phyloP scores from a whole-genome alignment of 2,797 vertebrate genomes.

The Setipinna tenuifilis region DNA sequence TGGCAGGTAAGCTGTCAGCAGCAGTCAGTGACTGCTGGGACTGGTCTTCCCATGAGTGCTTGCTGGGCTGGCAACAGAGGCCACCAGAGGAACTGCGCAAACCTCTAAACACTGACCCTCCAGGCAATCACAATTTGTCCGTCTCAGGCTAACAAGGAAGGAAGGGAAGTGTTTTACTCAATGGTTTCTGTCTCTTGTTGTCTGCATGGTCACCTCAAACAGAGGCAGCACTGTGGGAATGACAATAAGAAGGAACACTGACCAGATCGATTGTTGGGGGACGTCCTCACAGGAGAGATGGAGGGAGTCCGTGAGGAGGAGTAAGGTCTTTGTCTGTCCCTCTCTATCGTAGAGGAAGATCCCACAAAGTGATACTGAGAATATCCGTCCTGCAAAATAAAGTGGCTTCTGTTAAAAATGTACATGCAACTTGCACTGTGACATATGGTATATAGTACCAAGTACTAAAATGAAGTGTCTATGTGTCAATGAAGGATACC shows the following conservation, averaged over 20 bases:
- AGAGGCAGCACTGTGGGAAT: neutral
- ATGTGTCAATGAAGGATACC: constrained; percentile 70
- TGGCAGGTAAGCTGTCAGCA: neutral
- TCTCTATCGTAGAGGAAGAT: constrained; percentile 96
- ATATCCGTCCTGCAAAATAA: constrained; percentile 88
- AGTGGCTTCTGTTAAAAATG: neutral
- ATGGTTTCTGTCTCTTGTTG: neutral
- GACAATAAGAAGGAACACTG: constrained; percentile 54
- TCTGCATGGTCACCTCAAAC: neutral
- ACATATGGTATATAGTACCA: neutral
- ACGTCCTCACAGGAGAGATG: constrained; percentile 95
- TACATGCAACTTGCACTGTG: neutral
- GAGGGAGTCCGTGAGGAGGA: constrained; percentile 98
- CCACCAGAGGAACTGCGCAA: neutral
- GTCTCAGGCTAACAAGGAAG: neutral
- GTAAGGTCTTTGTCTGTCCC: constrained; percentile 96
- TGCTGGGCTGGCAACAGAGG: neutral
- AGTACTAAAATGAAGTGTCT: neutral
- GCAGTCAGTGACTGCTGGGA: neutral
- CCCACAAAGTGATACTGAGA: constrained; percentile 98
- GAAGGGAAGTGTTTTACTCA: neutral
- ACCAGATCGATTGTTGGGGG: constrained; percentile 99
- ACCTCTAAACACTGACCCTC: neutral
- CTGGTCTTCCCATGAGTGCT: neutral
- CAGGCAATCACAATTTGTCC: neutral